These are phyloP conservation scores for Crenichthys baileyi DNA, from an alignment of 2,797 vertebrate species.

Conservation along the genomic window DNA sequence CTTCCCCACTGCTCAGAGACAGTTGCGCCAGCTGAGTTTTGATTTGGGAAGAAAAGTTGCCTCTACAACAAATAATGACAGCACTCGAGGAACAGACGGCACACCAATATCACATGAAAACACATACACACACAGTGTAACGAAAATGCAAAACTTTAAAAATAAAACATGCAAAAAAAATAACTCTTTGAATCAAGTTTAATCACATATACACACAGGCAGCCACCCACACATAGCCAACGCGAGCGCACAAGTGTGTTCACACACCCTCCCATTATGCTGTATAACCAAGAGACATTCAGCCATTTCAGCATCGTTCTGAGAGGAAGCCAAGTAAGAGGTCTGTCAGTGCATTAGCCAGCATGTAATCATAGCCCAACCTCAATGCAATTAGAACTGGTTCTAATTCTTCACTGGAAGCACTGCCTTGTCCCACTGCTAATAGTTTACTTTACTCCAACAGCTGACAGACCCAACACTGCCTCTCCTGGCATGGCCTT, in stretches of 20 bases:
- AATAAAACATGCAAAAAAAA: slow-evolving; percentile 49
- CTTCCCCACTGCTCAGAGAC: slow-evolving; percentile 47
- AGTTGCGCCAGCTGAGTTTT: slow-evolving; percentile 67
- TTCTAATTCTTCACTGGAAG: slow-evolving; percentile 78
- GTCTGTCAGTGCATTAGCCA: slow-evolving; percentile 79
- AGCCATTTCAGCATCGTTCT: slow-evolving; percentile 75
- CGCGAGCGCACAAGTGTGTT: slow-evolving; percentile 37
- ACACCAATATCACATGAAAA: slow-evolving; percentile 44
- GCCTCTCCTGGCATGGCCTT: slow-evolving; percentile 33
- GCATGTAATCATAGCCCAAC: slow-evolving; percentile 81
- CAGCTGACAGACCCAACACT: slow-evolving; percentile 73
- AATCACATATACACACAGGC: slow-evolving; percentile 57
- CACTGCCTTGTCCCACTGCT: slow-evolving; percentile 69
- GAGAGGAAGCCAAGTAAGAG: slow-evolving; percentile 74
- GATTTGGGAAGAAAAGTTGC: slow-evolving; percentile 69
- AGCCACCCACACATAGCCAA: slow-evolving; percentile 53
- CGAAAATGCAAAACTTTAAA: slow-evolving; percentile 46
- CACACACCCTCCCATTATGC: slow-evolving; percentile 64
- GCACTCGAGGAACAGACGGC: slow-evolving; percentile 57
- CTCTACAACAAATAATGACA: slow-evolving; percentile 69
- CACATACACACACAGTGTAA: slow-evolving; percentile 15
- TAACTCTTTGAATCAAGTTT: slow-evolving; percentile 40
- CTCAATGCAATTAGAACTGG: slow-evolving; percentile 79
- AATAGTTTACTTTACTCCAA: slow-evolving; percentile 78
- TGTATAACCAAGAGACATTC: slow-evolving; percentile 72